These are phyloP conservation scores for Epistrophe grossulariae DNA, from an alignment of 2,888 invertebrate species.

Conservation along the genomic window DNA sequence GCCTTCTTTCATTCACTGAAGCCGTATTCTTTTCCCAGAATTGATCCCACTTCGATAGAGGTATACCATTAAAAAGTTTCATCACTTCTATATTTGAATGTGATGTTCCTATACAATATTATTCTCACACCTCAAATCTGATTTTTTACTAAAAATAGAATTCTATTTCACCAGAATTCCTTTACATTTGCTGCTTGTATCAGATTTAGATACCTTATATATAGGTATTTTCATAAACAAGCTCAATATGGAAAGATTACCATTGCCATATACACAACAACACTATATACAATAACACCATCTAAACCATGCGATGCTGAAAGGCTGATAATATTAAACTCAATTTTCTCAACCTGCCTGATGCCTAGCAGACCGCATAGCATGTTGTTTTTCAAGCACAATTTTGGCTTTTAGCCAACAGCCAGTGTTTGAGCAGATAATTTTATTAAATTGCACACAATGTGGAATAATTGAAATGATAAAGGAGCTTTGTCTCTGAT, in stretches of 20 bases:
- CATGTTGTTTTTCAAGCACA: constrained; percentile 19
- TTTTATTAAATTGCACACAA: constrained; percentile 51
- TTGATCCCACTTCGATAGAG: no score
- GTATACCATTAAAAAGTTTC: no score
- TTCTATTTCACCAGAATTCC: not conserved
- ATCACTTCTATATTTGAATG: no score
- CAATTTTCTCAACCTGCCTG: constrained; percentile 25
- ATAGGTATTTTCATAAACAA: not conserved
- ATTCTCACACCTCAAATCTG: not conserved
- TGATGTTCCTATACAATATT: no score
- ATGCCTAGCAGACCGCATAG: not conserved
- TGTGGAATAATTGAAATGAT: constrained; percentile 49
- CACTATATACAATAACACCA: not conserved
- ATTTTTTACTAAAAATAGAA: not conserved
- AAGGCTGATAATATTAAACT: constrained; percentile 19
- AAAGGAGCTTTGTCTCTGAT: constrained; percentile 25
- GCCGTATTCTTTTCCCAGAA: no score
- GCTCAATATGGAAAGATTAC: constrained; percentile 3
- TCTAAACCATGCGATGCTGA: not conserved
- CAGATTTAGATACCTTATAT: not conserved
- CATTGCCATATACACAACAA: not conserved
- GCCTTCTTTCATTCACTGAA: no score
- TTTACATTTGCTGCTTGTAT: not conserved
- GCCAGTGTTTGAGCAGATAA: constrained; percentile 25
- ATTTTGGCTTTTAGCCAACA: constrained; percentile 27